Evolutionary conservation across 2,113 vertebrate species (phyloP), one percentile per base, ranked within the genome.

Genomic region (Apodemus speciosus): DNA sequence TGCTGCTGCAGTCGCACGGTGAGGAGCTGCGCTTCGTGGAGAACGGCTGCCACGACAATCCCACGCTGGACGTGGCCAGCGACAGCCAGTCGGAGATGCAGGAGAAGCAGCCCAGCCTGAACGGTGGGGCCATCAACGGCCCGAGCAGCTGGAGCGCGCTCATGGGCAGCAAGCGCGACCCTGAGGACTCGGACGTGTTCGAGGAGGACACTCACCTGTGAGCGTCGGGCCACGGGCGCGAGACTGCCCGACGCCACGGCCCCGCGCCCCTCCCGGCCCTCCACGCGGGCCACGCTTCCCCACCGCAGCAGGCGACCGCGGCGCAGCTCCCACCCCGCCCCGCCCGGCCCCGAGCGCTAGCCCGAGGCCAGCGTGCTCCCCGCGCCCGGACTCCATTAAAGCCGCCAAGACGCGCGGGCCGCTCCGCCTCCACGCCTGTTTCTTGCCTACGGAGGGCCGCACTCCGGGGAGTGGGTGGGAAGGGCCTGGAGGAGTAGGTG

Each of bases 21-120:
- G 99, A 99, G 96, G 99, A 99, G 97, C 98, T 99, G 97, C 99
- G 99, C 97, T 99, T 99, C 95, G 99, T 99, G 93, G 99, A 99
- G 98, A 99, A 99, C 0, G 99, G 99, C 98, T 99, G 99, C 98
- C 99, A 99, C 90, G 99, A 99, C 98, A 99, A 99, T 98, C 99
- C 99, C 87, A 99, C 99, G 56, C 97, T 99, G 98, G 99, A 99
- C n/a, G 99, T 99, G 94, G 98, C 99, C 92, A 99, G 98, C 23
- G 99, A 99, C 97, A 98, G 98, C 98, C 99, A 99, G 94, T 98
- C 99, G 0, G 99, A 99, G 97, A 98, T 99, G 98, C 99, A 98
- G 95, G 99, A 99, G 97, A 99, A 99, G 98, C 99, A 99, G 93
- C 98, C 98, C 16, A 99, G 98, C 1, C 96, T 99, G 96, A 99